Base-by-base conservation (phyloP, 2,113 vertebrate genomes). In the Chrysemys picta region DNA sequence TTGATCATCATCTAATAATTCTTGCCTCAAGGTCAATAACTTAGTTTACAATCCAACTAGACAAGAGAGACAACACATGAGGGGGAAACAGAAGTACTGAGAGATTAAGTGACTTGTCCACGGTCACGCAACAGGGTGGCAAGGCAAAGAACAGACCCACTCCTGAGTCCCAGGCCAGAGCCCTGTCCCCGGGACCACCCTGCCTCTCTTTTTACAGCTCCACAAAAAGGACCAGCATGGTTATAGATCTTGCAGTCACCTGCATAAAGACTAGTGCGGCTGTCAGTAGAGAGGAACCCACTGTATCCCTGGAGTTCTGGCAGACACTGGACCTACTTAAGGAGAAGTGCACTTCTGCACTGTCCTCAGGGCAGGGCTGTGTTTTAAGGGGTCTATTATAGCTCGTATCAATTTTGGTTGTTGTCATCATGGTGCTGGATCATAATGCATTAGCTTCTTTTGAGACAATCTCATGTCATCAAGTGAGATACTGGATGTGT, bases 1-100 rank as follows among this genome's bases (percentile, higher is more conserved):
- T 92, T 95, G 84, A 93, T 89, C 79, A 95, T 88, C 69, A 90
- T 90, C 93, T 96, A 91, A 91, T 95, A 92, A 49, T 82, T 93
- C 82, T 69, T 54, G 17, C 2, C 0, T 91, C 79, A 87, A 83
- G 50, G 83, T 42, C 21, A 22, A 84, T 85, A 16, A 85, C 93
- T 96, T 84, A 89, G 87, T 92, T 78, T 91, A 83, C 38, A 57
- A 16, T 25, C 54, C 29, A 87, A 85, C 27, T 0, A 89, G 50
- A 35, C 29, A 53, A 62, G 88, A 62, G 89, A 94, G 52, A 65
- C 25, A 94, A 69, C 24, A 53, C 78, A 17, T 2, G 47, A 53
- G 75, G 81, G 88, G 75, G 84, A 91, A 89, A 45, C 3, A 57
- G 69, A 89, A 57, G 10, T 89, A 57, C 6, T 6, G 35, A 72